Evolutionary conservation across 2,797 vertebrate species (phyloP).

Genomic region (Scyliorhinus canicula): DNA sequence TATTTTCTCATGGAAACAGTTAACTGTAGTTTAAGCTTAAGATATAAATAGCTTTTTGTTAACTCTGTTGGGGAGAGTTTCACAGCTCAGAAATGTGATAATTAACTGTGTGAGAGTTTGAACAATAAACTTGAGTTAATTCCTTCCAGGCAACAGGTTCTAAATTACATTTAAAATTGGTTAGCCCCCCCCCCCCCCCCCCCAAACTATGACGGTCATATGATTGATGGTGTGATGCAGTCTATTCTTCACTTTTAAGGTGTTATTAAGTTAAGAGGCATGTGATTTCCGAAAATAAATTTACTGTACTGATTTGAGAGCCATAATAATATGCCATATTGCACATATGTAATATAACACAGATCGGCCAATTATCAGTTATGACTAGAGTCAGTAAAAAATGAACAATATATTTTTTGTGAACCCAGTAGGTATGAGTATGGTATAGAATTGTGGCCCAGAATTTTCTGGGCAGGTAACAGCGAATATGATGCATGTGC

Average conservation of each 20-base stretch:
- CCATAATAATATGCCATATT: background rate
- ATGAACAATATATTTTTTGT: background rate
- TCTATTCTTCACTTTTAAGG: background rate
- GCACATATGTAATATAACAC: background rate
- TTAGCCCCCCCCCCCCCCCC: background rate
- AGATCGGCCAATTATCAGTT: background rate
- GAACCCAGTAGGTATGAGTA: background rate
- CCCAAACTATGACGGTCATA: background rate
- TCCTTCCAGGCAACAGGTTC: conserved; percentile 22
- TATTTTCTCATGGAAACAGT: background rate
- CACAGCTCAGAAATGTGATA: background rate
- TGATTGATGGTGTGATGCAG: background rate
- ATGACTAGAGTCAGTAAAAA: background rate
- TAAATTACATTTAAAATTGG: conserved; percentile 9
- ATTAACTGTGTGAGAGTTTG: background rate
- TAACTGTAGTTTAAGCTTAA: background rate
- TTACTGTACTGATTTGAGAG: background rate
- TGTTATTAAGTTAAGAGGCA: background rate
- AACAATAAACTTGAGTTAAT: conserved; percentile 10
- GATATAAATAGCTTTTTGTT: conserved; percentile 27
- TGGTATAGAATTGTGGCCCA: background rate
- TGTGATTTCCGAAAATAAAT: background rate
- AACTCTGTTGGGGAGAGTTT: background rate
- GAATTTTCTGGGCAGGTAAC: background rate
- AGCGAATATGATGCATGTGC: background rate